Evolutionary conservation across 2,888 invertebrate species (phyloP), one percentile per base, ranked within the genome.

Genomic region (Brachypalpus laphriformis): DNA sequence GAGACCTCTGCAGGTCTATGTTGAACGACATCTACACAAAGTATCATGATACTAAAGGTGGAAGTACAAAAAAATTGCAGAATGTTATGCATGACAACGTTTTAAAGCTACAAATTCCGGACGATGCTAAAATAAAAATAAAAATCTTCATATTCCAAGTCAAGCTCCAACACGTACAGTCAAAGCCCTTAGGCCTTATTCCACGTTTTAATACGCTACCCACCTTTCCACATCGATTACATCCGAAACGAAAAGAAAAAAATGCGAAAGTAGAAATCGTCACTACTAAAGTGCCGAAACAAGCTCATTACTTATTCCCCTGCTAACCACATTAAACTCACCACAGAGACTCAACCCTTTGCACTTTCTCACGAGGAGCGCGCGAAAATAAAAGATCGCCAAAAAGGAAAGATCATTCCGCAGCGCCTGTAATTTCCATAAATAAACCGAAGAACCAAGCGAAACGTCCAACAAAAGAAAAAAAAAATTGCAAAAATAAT

Each of bases 391-490:
- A 80, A 80, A 81, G 61, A 81, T 76, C 75, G 56, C 57, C 66
- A 65, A 68, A 85, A 71, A 71, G 70, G 40, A 65, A 85, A 76
- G 61, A 85, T 81, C 70, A 85, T 85, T 81, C 81, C 47, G 49
- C 85, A 85, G 85, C 85, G 85, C 85, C 85, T 81, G 85, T 71
- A 85, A 85, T 85, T 85, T 85, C 81, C 85, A 85, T 85, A 85
- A 85, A 85, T 85, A 85, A 85, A 76, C 75, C 81, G 11, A 71
- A 66, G 59, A 71, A 71, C 54, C 22, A 34, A 71, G 70, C 65
- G 65, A 75, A 76, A 75, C 63, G 54, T 76, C 74, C 74, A 31
- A 25, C n/a, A 71, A 59, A 80, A 59, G 65, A 37, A 51, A 54
- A 70, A 70, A 70, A 75, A 57, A 59, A 57, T 16, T 40, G 34